Percentiles rank a stretch among this genome's conserved stretches.
These are phyloP conservation scores for Lepidocolaptes lacrymiger DNA, from an alignment of 2,797 vertebrate species.

Conservation along the genomic window DNA sequence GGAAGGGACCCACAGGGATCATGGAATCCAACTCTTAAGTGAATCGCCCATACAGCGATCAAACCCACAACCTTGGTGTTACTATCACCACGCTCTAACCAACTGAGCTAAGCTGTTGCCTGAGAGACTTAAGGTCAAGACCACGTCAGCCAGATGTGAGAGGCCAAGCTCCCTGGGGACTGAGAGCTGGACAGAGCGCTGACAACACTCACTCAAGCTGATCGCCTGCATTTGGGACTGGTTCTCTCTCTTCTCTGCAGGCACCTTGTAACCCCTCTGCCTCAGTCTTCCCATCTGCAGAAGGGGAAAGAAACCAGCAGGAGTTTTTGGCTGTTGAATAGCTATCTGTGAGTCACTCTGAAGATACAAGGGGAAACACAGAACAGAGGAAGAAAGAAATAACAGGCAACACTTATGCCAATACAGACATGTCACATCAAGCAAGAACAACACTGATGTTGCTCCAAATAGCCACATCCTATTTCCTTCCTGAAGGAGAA, in stretches of 20 bases:
- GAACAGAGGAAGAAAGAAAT: neutral
- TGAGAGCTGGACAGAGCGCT: accelerated
- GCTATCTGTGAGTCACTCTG: neutral
- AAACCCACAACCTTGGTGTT: neutral
- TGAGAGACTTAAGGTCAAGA: neutral
- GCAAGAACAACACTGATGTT: neutral
- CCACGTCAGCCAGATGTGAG: neutral
- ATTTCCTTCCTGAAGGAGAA: neutral
- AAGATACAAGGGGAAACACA: neutral
- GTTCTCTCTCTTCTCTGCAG: neutral
- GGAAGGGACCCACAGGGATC: neutral
- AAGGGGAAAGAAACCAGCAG: neutral
- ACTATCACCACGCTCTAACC: neutral
- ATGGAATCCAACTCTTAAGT: neutral
- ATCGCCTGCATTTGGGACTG: neutral
- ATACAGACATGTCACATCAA: neutral
- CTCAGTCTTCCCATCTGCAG: neutral
- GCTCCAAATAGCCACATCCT: neutral
- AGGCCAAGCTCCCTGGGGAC: neutral
- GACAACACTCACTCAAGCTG: neutral
- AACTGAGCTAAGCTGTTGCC: neutral
- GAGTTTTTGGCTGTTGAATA: neutral
- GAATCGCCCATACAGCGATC: neutral
- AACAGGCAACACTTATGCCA: accelerated
- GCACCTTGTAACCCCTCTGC: neutral